Evolutionary conservation across 2,113 vertebrate genomes (phyloP).

Genomic region (Willisornis vidua): DNA sequence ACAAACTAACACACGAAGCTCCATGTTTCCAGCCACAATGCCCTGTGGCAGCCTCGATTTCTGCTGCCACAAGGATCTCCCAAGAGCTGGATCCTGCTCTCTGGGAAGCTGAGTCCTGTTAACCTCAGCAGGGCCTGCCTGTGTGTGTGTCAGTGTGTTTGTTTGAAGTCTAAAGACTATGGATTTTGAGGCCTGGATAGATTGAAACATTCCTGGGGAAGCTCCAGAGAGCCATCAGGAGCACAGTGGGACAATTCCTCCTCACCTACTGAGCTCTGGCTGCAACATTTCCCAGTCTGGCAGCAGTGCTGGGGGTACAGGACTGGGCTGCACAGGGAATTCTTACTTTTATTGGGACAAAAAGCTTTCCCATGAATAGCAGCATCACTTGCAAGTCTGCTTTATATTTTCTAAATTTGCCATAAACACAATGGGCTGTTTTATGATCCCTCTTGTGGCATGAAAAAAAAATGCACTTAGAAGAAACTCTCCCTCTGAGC

Average conservation of each 20-base stretch:
- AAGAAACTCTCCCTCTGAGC: conserved; percentile 24
- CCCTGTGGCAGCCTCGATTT: background rate
- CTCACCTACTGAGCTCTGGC: background rate
- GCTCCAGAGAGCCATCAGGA: background rate
- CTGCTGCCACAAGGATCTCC: background rate
- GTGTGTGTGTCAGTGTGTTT: background rate
- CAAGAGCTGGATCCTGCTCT: background rate
- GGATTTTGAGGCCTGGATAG: background rate
- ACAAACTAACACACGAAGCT: background rate
- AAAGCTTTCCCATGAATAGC: conserved; percentile 17
- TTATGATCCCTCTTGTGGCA: conserved; percentile 65
- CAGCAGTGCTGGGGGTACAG: background rate
- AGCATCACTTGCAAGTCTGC: conserved; percentile 5
- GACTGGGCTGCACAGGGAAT: background rate
- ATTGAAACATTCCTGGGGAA: background rate
- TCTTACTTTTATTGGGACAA: background rate
- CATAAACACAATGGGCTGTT: conserved; percentile 51
- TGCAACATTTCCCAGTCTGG: background rate
- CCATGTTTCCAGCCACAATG: background rate
- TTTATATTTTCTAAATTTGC: conserved; percentile 27
- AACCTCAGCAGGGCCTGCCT: background rate
- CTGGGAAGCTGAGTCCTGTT: background rate
- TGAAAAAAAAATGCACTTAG: conserved; percentile 28
- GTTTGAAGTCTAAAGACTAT: background rate
- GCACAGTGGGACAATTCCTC: background rate